A percentile compares a stretch with the other conserved stretches of the same genome.
These are phyloP conservation scores for Myanophis thanlyinensis DNA, from an alignment of 2,113 vertebrate genomes.

Conservation along the genomic window DNA sequence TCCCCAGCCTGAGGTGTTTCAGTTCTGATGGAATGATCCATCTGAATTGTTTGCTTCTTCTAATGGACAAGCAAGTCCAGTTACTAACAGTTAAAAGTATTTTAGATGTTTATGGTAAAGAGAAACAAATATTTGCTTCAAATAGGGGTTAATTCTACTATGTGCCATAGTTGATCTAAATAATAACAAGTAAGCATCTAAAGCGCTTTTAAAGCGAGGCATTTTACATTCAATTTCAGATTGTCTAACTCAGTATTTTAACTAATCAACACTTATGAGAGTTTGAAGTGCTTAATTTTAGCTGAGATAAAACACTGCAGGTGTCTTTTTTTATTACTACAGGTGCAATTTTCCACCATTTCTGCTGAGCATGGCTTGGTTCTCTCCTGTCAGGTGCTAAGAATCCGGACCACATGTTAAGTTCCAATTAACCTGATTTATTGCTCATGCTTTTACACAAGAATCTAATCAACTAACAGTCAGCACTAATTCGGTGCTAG, in stretches of 20 bases:
- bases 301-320: neutral
- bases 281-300: neutral
- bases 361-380: neutral
- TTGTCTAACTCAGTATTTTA: neutral
- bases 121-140: neutral
- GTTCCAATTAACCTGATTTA: neutral
- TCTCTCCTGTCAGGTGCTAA: neutral
- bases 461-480: neutral
- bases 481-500: neutral
- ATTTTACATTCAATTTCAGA: neutral
- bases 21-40: neutral
- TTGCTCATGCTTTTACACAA: neutral
- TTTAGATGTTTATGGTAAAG: neutral
- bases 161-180: neutral
- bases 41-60: neutral
- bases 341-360: neutral
- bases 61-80: neutral
- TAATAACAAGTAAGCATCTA: neutral
- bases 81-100: neutral
- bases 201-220: neutral
- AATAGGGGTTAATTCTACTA: neutral
- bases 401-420: neutral
- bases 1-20: neutral
- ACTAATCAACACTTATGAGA: neutral
- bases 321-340: neutral